phyloP scores from a whole-genome alignment of 2,888 invertebrate species.

The Psylliodes chrysocephalus region DNA sequence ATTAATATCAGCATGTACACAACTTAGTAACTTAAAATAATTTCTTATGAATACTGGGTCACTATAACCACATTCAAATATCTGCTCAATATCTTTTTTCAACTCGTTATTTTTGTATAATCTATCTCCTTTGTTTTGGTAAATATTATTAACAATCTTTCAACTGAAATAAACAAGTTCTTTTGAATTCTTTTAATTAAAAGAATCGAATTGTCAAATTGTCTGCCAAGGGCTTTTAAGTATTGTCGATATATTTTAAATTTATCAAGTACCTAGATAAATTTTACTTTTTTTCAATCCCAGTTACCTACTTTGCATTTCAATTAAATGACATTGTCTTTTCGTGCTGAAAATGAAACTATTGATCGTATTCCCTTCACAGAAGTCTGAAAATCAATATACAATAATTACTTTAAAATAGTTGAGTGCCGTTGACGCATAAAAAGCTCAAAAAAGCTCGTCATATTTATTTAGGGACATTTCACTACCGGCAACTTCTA shows the following conservation, averaged over 20 bases:
- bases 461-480: too few relatives aligned
- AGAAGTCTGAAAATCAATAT: conserved; percentile 75
- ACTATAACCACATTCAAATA: conserved; percentile 45
- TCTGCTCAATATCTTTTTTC: conserved; percentile 43
- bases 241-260: conserved; percentile 56
- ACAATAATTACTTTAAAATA: conserved; percentile 20
- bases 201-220: conserved; percentile 42
- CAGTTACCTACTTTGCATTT: conserved; percentile 38
- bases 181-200: conserved; percentile 28
- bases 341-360: conserved; percentile 81
- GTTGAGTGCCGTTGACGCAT: too few relatives aligned
- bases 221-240: conserved; percentile 44
- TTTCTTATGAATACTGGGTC: conserved; percentile 46
- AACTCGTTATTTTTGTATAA: conserved; percentile 17
- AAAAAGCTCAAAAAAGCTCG: too few relatives aligned
- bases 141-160: conserved; percentile 9
- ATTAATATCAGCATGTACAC: conserved; percentile 44
- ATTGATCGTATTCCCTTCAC: conserved; percentile 88
- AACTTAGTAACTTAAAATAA: conserved; percentile 26
- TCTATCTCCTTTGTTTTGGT: conserved; percentile 9
- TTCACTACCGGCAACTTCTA: too few relatives aligned
- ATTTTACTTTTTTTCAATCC: conserved; percentile 50
- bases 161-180: conserved; percentile 21
- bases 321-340: conserved; percentile 69
- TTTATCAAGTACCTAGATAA: conserved; percentile 51